phyloP scores from a whole-genome alignment of 2,888 invertebrate genomes.

The Zootermopsis nevadensis region DNA sequence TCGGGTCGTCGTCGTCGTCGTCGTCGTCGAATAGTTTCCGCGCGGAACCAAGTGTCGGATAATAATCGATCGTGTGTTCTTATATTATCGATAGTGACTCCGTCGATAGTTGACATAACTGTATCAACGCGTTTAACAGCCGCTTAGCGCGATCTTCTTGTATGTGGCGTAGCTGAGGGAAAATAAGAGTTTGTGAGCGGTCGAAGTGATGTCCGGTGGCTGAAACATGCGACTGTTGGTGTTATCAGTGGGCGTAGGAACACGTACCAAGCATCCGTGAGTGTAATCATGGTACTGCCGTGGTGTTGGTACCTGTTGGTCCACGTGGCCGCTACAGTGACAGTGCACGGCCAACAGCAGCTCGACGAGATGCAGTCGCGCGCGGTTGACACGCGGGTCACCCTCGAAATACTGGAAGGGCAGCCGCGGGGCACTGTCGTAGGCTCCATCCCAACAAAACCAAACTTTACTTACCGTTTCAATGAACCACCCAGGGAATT shows the following conservation, averaged over 20 bases:
- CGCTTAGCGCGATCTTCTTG: not conserved
- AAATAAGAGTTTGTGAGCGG: not conserved
- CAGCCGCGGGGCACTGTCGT: slow-evolving; percentile 85
- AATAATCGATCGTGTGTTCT: not conserved
- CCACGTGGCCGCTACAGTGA: slow-evolving; percentile 19
- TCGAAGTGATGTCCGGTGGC: not conserved
- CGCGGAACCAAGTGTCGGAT: not conserved
- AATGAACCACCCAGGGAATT: slow-evolving; percentile 93
- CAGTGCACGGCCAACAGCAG: slow-evolving; percentile 13
- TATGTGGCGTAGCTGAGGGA: not conserved
- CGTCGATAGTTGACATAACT: not conserved
- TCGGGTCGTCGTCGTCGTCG: no score
- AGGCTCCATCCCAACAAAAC: slow-evolving; percentile 87
- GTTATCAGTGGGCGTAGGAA: not conserved
- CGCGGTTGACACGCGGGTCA: slow-evolving; percentile 87
- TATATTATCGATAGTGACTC: not conserved
- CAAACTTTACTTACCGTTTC: slow-evolving; percentile 91
- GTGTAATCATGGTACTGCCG: slow-evolving; percentile 12
- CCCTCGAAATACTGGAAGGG: slow-evolving; percentile 87
- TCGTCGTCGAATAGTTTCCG: not conserved
- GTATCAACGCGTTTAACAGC: not conserved
- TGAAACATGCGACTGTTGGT: not conserved
- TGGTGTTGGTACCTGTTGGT: slow-evolving; percentile 29
- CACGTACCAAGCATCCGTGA: not conserved
- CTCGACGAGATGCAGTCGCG: slow-evolving; percentile 78